Base-by-base conservation (phyloP, 1,140 invertebrate genomes). In the Orius laevigatus region DNA sequence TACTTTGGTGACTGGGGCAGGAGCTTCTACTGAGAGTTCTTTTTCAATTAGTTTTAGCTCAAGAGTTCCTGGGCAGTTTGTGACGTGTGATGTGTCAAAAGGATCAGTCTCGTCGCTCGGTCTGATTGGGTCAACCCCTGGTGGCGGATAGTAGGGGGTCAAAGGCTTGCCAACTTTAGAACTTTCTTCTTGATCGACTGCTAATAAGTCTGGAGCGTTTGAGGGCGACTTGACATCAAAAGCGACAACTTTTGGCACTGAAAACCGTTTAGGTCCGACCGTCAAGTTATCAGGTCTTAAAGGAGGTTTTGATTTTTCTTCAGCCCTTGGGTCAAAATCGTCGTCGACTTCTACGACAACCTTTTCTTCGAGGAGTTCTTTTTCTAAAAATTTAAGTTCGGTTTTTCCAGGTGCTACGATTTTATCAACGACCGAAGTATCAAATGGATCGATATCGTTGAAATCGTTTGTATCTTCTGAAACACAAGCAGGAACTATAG, bases 61-160 rank as follows among this genome's bases (percentile, higher is more conserved):
- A 2, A 78, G 74, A 63, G 78, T 78, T 6, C 78, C 76, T 3
- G 81, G 81, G 41, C 72, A 64, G 12, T 76, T 73, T n/a, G 67
- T 66, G 10, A 81, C 80, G 56, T 80, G 80, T 3, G 81, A 85
- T 0, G 85, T 88, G 61, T 88, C 84, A 60, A 88, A 88, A 1
- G 84, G 84, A 66, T 88, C 84, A 44, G 32, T 40, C 3, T 16
- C 42, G 11, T 55, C 45, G 12, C 25, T 53, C 38, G 35, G 42
- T 40, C 14, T 38, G 15, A 51, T 50, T 48, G 50, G 33, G 5
- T 49, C 11, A 18, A 46, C 41, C 43, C 50, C 42, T 14, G 47
- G 12, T 5, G 53, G 47, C 6, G 56, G 48, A 40, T 58, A 58
- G 55, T 84, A 84, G 0, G 84, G 83, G n/a, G 82, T 86, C 44